Evolutionary conservation across 2,888 invertebrate species (phyloP).

Genomic region (Apantesis nais): DNA sequence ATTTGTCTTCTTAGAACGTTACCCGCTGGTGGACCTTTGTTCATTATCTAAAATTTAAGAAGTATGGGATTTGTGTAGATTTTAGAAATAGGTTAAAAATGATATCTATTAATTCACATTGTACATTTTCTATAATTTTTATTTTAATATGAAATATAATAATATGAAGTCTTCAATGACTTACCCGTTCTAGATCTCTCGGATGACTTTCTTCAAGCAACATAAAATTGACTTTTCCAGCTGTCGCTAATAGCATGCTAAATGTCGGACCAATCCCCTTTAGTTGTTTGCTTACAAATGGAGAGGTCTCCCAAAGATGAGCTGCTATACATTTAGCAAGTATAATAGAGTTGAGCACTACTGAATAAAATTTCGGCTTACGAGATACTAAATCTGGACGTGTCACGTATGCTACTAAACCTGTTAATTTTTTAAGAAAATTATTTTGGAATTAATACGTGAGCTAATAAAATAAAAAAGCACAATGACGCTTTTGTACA

Average conservation of each 20-base stretch:
- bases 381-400: constrained; percentile 60
- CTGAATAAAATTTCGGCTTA: constrained; percentile 74
- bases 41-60: constrained; percentile 85
- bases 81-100: neutral
- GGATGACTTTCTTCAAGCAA: constrained; percentile 88
- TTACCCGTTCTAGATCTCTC: constrained; percentile 89
- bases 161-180: constrained; percentile 23
- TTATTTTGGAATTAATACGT: neutral
- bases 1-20: constrained; percentile 88
- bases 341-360: constrained; percentile 85
- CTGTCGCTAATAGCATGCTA: constrained; percentile 87
- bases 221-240: constrained; percentile 88
- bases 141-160: neutral
- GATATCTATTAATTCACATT: neutral
- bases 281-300: constrained; percentile 88
- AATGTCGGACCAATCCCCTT: constrained; percentile 89
- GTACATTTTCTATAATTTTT: neutral
- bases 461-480: too few species aligned
- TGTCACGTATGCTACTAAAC: constrained; percentile 85
- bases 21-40: constrained; percentile 90
- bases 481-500: too few species aligned
- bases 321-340: constrained; percentile 89
- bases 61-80: neutral
- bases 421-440: constrained; percentile 55
- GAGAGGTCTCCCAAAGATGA: constrained; percentile 91